Conservation (phyloP, 2,113 vertebrate species). For the Sminthopsis crassicaudata region DNA sequence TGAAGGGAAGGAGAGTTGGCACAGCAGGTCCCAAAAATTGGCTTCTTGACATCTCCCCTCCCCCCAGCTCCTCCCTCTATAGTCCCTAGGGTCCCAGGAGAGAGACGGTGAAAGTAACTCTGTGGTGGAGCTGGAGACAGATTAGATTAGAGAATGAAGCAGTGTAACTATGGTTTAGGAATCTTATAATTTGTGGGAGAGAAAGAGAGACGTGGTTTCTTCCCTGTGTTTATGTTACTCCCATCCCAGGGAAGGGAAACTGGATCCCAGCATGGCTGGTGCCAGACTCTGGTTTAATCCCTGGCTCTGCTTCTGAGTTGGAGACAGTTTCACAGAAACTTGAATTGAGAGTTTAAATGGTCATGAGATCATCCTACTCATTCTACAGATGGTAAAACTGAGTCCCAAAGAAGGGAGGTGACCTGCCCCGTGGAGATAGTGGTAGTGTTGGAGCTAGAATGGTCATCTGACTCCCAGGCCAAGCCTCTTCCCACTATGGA, state of each 20-base stretch:
- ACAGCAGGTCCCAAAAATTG: not conserved
- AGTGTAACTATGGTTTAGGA: constrained; percentile 59
- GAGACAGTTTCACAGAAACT: not conserved
- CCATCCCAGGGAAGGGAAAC: constrained; percentile 59
- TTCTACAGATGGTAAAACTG: not conserved
- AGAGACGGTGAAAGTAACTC: constrained; percentile 27
- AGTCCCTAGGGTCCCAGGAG: constrained; percentile 56
- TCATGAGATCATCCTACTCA: not conserved
- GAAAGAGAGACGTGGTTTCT: constrained; percentile 72
- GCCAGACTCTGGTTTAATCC: not conserved
- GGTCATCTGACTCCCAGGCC: not conserved
- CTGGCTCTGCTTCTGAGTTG: not conserved
- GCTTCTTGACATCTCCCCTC: not conserved
- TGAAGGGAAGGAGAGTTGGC: not conserved
- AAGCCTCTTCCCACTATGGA: not conserved
- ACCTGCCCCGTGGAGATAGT: not conserved
- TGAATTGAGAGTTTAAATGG: not conserved
- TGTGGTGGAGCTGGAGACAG: constrained; percentile 71
- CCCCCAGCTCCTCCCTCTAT: constrained; percentile 18
- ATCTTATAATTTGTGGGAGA: constrained; percentile 77
- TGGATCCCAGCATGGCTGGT: constrained; percentile 61
- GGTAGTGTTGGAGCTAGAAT: not conserved
- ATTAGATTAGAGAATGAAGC: constrained; percentile 62
- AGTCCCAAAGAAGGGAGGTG: constrained; percentile 13
- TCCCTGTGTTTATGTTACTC: constrained; percentile 77